These are phyloP conservation scores for Dorcus hopei DNA, from an alignment of 2,888 invertebrate genomes.

Conservation along the genomic window DNA sequence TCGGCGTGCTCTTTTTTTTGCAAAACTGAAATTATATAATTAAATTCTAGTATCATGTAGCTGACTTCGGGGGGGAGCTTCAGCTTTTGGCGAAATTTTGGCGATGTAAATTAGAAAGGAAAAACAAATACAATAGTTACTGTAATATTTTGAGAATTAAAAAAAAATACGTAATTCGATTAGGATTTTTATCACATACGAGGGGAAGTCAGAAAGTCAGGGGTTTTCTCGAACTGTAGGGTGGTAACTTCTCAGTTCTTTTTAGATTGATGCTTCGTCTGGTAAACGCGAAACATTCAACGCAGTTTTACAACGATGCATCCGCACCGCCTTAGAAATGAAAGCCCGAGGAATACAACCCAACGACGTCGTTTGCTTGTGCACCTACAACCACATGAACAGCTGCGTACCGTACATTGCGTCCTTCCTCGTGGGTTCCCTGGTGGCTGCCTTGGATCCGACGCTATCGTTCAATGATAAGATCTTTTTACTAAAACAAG, in stretches of 20 bases:
- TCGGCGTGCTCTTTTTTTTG: too few species aligned
- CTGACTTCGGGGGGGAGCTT: too few species aligned
- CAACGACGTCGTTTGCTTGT: conserved; percentile 51
- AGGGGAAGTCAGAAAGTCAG: too few species aligned
- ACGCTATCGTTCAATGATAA: conserved; percentile 28
- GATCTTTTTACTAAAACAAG: conserved; percentile 28
- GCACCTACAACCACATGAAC: conserved; percentile 51
- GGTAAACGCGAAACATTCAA: conserved; percentile 46
- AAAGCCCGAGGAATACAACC: conserved; percentile 42
- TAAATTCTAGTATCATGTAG: too few species aligned
- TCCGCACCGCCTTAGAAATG: conserved; percentile 49
- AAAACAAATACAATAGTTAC: too few species aligned
- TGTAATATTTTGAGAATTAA: too few species aligned
- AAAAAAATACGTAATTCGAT: too few species aligned
- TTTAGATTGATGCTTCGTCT: conserved; percentile 50
- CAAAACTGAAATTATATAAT: too few species aligned
- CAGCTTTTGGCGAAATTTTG: too few species aligned
- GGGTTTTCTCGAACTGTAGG: too few species aligned
- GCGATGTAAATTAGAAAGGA: too few species aligned
- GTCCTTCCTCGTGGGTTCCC: conserved; percentile 48
- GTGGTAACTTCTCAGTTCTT: not conserved
- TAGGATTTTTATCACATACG: too few species aligned
- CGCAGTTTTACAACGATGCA: conserved; percentile 44
- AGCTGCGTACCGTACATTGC: conserved; percentile 51
- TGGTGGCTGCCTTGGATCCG: conserved; percentile 35